Evolutionary conservation across 2,797 vertebrate species (phyloP), one percentile per base, ranked within the genome.

Genomic region (Pelodytes ibericus): DNA sequence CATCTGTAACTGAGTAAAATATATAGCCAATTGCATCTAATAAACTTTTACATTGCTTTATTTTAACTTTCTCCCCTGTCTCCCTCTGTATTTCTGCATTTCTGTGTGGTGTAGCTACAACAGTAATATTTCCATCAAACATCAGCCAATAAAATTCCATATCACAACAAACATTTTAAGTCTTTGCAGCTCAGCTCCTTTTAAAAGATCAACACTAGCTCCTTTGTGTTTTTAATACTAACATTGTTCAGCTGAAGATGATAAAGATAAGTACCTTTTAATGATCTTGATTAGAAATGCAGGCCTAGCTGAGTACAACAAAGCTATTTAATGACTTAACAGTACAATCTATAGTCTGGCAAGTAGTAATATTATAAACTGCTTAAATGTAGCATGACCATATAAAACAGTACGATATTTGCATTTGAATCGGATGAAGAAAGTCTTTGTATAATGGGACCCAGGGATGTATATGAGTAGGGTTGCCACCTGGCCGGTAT

Each of bases 121-220:
- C 58, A n/a, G n/a, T 58, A 31, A 47, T 16, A 44, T 56, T 69
- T 70, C 25, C 26, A 70, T 71, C 67, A 77, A 60, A 77, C 33
- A 53, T 30, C 58, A 76, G 60, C 67, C 63, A 77, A 67, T 71
- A 71, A 71, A 77, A 77, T 71, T 64, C 74, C 66, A 76, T 63
- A 56, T 61, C 30, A 25, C 49, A 64, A 65, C 74, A 63, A 71
- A 58, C 49, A 64, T 71, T 70, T 71, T 71, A 71, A 64, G 51
- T 71, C 49, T 71, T 65, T 57, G 64, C 33, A 31, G 67, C 49
- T 57, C 59, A 64, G 25, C 59, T 71, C 49, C 65, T 70, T 64
- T 76, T 65, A 71, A 77, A 64, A 71, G 74, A 77, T 77, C 59
- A 77, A 77, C 74, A 77, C 74, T 77, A 64, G 74, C 44, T 77